phyloP scores from a whole-genome alignment of 2,797 vertebrate species.

The Syngnathus rostellatus region DNA sequence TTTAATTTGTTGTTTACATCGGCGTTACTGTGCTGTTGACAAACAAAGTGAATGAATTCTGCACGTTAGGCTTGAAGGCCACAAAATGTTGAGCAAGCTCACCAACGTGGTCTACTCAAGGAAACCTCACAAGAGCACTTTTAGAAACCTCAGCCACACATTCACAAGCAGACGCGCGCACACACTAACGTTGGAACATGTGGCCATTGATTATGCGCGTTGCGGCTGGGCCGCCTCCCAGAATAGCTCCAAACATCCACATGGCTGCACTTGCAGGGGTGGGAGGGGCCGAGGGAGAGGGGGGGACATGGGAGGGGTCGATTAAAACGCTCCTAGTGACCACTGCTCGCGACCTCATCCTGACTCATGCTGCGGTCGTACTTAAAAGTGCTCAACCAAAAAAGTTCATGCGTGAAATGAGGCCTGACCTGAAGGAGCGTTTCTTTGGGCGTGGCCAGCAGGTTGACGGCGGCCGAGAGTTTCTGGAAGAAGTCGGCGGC shows the following conservation, averaged over 20 bases:
- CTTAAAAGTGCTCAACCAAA: no score
- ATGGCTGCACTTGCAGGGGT: background rate
- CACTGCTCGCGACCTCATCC: background rate
- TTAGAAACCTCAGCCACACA: background rate
- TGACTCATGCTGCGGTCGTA: background rate
- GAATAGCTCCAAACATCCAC: background rate
- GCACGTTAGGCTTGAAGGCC: background rate
- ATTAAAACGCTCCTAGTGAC: no score
- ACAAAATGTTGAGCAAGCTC: background rate
- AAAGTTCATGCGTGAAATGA: background rate
- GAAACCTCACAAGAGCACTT: background rate
- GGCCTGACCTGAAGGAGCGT: slow-evolving; percentile 70
- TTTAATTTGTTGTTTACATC: no score
- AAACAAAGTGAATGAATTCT: background rate
- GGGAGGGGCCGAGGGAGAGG: background rate
- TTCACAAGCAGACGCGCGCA: background rate
- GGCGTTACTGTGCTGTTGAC: background rate
- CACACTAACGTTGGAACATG: background rate
- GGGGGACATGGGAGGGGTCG: background rate
- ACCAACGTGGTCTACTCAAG: background rate
- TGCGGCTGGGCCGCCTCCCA: background rate
- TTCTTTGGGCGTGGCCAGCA: slow-evolving; percentile 75
- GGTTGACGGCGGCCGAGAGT: slow-evolving; percentile 71
- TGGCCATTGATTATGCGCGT: background rate
- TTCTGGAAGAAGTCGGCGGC: slow-evolving; percentile 70